Evolutionary conservation across 2,113 vertebrate genomes (phyloP), one percentile per base, ranked within the genome.

Genomic region (Triplophysa dalaica): DNA sequence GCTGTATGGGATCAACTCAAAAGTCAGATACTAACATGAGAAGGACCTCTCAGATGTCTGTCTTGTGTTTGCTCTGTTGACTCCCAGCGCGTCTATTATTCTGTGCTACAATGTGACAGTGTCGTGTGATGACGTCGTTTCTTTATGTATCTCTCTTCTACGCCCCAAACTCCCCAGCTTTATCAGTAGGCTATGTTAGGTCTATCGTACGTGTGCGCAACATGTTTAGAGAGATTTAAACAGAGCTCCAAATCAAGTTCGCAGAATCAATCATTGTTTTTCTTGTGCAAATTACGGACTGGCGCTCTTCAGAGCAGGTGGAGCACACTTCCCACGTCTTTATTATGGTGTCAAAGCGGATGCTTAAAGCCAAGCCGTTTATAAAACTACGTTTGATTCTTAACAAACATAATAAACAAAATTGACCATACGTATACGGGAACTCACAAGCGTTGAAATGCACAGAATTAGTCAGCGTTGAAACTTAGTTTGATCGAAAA

Each of bases 81-180:
- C 33, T 5, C 13, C 11, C n/a, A 22, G 3, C 1, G 33, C 33
- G 17, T 38, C 54, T 61, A 43, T 60, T 43, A 43, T 75, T 63
- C 16, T 26, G 22, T 19, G 60, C 21, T 63, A 75, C 73, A 75
- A 75, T 48, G 60, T 75, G 45, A 17, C 22, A 62, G 38, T 75
- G 22, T 75, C 22, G 61, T 19, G 12, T 21, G 29, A 72, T 41
- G 52, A 41, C 19, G 14, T 45, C 21, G 21, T 45, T 48, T 48
- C 2, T 62, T 62, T 19, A 10, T 26, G 2, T 29, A 7, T 62
- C 2, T 63, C 22, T 43, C 22, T 12, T 41, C 21, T 38, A 41
- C 73, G 54, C 54, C 54, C 54, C 7, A 17, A 56, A 8, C 52
- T 17, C 52, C 24, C 1, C 38, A 75, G 45, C 14, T 45, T 75